Conservation (phyloP, 2,113 vertebrate species). For the Corvus moneduloides region DNA sequence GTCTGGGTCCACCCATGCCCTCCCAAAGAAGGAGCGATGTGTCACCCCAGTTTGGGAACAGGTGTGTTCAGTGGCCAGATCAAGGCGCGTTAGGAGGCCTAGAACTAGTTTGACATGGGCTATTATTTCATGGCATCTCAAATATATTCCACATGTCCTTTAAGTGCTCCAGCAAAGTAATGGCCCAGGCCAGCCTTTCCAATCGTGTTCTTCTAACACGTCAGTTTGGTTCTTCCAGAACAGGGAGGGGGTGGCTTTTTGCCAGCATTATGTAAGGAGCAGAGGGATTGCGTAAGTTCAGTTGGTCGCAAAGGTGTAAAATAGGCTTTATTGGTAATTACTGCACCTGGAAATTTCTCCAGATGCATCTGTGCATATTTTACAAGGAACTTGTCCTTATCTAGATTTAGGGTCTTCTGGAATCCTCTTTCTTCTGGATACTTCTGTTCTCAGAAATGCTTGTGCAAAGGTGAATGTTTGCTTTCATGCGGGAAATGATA, state of each 20-base stretch:
- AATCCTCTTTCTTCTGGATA: background rate
- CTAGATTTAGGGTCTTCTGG: background rate
- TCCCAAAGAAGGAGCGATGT: background rate
- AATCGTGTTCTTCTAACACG: background rate
- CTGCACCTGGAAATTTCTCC: background rate
- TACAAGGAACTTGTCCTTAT: background rate
- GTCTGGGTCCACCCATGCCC: background rate
- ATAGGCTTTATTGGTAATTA: constrained; percentile 12
- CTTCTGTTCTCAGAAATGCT: background rate
- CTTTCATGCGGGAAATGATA: accelerated
- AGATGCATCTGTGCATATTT: background rate
- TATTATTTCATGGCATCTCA: constrained; percentile 54
- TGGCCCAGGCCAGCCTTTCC: constrained; percentile 33
- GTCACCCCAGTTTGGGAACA: constrained; percentile 42
- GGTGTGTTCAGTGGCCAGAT: constrained; percentile 58
- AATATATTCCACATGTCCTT: constrained; percentile 37
- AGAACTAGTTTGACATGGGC: constrained; percentile 32
- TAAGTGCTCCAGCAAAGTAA: constrained; percentile 22
- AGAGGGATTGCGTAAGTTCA: constrained; percentile 29
- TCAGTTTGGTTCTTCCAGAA: constrained; percentile 52
- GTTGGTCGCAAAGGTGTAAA: constrained; percentile 33
- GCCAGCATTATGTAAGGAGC: constrained; percentile 47
- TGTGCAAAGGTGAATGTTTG: background rate
- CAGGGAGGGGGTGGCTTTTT: constrained; percentile 49
- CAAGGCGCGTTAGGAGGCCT: background rate